A percentile compares a stretch with the other conserved stretches of the same genome.
phyloP scores from a whole-genome alignment of 2,113 vertebrate species.

The Daphoenositta chrysoptera region DNA sequence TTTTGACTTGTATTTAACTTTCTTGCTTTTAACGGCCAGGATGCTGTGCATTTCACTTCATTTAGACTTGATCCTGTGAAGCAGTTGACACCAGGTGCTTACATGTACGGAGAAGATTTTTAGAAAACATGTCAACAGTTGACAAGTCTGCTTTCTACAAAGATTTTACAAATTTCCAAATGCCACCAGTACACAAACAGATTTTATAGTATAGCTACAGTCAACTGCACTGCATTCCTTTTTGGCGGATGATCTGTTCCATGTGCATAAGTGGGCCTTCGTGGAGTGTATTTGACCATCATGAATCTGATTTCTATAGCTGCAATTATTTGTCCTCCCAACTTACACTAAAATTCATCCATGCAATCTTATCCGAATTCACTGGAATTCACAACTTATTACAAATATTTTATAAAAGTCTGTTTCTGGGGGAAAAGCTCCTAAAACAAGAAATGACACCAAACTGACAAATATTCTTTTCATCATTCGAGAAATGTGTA shows the following conservation, averaged over 20 bases:
- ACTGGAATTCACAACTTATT: neutral
- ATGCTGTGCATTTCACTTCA: neutral
- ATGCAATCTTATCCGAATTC: neutral
- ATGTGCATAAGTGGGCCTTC: neutral
- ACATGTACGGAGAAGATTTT: neutral
- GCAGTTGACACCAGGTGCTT: neutral
- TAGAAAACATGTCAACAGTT: neutral
- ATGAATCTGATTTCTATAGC: neutral
- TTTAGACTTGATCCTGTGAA: neutral
- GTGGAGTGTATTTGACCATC: neutral
- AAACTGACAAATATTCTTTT: neutral
- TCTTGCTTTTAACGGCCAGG: neutral
- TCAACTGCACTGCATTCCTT: neutral
- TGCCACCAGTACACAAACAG: accelerated
- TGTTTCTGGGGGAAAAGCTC: neutral
- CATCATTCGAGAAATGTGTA: neutral
- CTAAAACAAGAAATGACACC: neutral
- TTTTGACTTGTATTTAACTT: neutral
- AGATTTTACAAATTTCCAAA: neutral
- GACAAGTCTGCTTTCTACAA: neutral
- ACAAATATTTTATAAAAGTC: neutral
- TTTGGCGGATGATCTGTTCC: neutral
- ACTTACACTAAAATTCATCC: neutral
- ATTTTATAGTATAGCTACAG: neutral
- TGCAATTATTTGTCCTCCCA: neutral